A percentile compares a stretch with the other conserved stretches of the same genome.
Conservation (phyloP, 2,113 vertebrate species). For the Patagioenas fasciata region DNA sequence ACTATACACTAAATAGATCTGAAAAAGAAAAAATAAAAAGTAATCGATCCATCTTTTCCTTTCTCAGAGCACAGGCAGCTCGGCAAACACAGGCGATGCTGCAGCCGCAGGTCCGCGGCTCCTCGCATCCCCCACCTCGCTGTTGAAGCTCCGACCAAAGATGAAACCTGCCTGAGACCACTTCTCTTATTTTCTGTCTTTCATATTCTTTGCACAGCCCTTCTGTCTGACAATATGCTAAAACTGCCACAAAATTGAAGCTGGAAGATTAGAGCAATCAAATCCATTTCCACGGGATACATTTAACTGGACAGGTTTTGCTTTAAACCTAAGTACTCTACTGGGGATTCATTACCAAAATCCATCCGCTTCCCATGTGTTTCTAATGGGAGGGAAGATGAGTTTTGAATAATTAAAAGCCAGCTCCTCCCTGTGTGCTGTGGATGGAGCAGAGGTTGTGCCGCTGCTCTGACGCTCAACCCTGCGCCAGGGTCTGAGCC, state of each 20-base stretch:
- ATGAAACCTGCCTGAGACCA: background rate
- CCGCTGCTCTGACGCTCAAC: background rate
- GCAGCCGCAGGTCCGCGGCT: fast-evolving
- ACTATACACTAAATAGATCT: background rate
- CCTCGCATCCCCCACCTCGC: background rate
- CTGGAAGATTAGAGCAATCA: slow-evolving; percentile 22
- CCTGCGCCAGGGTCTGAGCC: background rate
- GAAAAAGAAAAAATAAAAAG: background rate
- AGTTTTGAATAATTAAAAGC: slow-evolving; percentile 60
- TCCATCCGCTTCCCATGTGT: slow-evolving; percentile 38
- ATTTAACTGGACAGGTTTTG: slow-evolving; percentile 60
- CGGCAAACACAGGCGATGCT: background rate
- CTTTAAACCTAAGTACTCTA: slow-evolving; percentile 32
- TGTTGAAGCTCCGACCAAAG: background rate
- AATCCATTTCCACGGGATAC: slow-evolving; percentile 31
- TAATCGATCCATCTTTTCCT: background rate
- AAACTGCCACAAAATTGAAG: background rate
- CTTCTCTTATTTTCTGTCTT: background rate
- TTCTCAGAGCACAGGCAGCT: background rate
- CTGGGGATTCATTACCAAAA: slow-evolving; percentile 58
- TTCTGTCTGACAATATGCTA: background rate
- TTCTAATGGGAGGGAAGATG: slow-evolving; percentile 55
- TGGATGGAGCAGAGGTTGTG: background rate
- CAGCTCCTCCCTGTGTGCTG: background rate
- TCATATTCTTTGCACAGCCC: background rate